Percentiles rank a stretch among this genome's conserved stretches.
These are phyloP conservation scores for Opisthocomus hoazin DNA, from an alignment of 2,113 vertebrate species.

Conservation along the genomic window DNA sequence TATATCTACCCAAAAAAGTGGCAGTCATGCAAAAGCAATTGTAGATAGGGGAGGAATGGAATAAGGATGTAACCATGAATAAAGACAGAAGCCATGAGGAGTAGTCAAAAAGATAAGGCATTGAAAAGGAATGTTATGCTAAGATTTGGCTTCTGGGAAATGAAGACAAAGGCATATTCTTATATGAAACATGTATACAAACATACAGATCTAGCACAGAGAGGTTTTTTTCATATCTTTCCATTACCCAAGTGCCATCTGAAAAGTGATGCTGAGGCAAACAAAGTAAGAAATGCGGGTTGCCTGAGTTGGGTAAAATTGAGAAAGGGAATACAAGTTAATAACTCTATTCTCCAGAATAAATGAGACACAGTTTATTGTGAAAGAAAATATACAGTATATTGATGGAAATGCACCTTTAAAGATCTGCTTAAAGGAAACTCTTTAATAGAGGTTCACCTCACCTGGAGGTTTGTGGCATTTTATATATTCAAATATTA, in stretches of 20 bases:
- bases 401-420: background rate
- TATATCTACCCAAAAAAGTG: background rate
- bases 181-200: background rate
- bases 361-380: background rate
- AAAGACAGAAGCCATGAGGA: background rate
- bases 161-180: background rate
- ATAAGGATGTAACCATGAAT: background rate
- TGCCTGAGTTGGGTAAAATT: background rate
- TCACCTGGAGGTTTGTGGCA: background rate
- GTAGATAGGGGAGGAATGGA: background rate
- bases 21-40: background rate
- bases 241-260: background rate
- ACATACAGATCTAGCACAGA: background rate
- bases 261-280: background rate
- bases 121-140: background rate
- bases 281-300: background rate
- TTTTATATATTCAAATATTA: background rate
- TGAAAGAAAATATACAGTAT: background rate
- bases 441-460: background rate
- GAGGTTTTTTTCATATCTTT: background rate
- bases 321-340: background rate
- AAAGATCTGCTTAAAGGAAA: background rate
- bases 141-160: background rate
- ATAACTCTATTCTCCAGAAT: background rate
- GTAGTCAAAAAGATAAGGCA: background rate